phyloP scores from a whole-genome alignment of 2,888 invertebrate genomes.

The Drosophila mercatorum region DNA sequence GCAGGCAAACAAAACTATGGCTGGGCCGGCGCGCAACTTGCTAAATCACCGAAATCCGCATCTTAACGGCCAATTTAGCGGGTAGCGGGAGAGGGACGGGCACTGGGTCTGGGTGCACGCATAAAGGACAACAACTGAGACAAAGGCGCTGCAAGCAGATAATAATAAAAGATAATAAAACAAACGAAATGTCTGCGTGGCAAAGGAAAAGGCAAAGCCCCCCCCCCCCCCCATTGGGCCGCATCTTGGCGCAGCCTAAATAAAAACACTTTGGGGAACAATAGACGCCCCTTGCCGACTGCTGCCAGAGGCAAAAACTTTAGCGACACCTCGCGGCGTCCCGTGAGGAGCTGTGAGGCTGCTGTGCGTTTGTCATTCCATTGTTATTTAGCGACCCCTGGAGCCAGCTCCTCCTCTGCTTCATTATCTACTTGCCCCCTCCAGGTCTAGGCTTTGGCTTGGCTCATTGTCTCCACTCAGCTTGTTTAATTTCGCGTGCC shows the following conservation, averaged over 20 bases:
- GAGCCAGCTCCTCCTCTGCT: conserved; percentile 24
- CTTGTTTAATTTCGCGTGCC: conserved; percentile 70
- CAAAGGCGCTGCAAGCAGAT: conserved; percentile 49
- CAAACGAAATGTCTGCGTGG: conserved; percentile 67
- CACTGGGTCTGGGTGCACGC: neutral
- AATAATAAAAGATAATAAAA: conserved; percentile 78
- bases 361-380: conserved; percentile 69
- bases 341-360: conserved; percentile 23
- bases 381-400: conserved; percentile 69
- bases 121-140: conserved; percentile 44
- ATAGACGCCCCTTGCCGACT: conserved; percentile 52
- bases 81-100: neutral
- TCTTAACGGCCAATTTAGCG: conserved; percentile 81
- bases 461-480: conserved; percentile 12
- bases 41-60: conserved; percentile 73
- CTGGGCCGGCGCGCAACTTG: conserved; percentile 51
- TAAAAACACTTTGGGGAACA: conserved; percentile 78
- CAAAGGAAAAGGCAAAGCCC: conserved; percentile 21
- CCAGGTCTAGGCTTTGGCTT: neutral
- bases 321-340: conserved; percentile 53
- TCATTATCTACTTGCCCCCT: conserved; percentile 53
- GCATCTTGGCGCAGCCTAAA: neutral
- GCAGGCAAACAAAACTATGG: conserved; percentile 30
- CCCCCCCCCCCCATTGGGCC: conserved; percentile 2
- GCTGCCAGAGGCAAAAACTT: conserved; percentile 51